Percentiles rank a stretch among this genome's conserved stretches.
phyloP scores from a whole-genome alignment of 2,113 vertebrate genomes.

The Tachysurus fulvidraco region DNA sequence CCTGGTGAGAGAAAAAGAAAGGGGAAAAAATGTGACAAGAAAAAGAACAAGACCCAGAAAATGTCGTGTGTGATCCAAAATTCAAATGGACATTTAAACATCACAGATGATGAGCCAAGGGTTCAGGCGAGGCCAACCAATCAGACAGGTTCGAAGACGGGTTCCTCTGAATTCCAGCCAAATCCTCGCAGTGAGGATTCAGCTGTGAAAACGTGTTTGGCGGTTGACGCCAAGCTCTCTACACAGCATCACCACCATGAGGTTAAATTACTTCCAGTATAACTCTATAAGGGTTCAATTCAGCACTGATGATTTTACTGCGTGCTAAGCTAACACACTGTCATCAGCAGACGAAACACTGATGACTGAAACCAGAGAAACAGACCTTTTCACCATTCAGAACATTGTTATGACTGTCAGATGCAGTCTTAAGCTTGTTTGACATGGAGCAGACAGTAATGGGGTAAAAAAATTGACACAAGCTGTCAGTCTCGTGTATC shows the following conservation, averaged over 20 bases:
- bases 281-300: conserved; percentile 14
- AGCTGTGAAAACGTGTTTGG: not conserved
- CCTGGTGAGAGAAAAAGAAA: conserved; percentile 25
- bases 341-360: conserved; percentile 2
- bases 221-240: conserved; percentile 3
- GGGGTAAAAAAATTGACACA: conserved; percentile 5
- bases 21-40: not conserved
- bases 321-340: not conserved
- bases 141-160: not conserved
- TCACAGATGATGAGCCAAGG: conserved; percentile 18
- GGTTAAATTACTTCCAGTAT: not conserved
- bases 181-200: conserved; percentile 21
- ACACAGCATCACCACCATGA: not conserved
- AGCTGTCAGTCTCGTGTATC: not conserved
- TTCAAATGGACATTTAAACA: not conserved
- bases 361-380: conserved; percentile 39
- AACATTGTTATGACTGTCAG: conserved; percentile 34
- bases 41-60: conserved; percentile 22
- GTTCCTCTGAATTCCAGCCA: conserved; percentile 27
- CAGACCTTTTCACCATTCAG: not conserved
- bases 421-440: conserved; percentile 21
- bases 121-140: conserved; percentile 37
- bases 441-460: conserved; percentile 27
- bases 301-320: conserved; percentile 2
- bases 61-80: not conserved